phyloP scores from a whole-genome alignment of 2,888 invertebrate species.

The Drosophila subsilvestris region DNA sequence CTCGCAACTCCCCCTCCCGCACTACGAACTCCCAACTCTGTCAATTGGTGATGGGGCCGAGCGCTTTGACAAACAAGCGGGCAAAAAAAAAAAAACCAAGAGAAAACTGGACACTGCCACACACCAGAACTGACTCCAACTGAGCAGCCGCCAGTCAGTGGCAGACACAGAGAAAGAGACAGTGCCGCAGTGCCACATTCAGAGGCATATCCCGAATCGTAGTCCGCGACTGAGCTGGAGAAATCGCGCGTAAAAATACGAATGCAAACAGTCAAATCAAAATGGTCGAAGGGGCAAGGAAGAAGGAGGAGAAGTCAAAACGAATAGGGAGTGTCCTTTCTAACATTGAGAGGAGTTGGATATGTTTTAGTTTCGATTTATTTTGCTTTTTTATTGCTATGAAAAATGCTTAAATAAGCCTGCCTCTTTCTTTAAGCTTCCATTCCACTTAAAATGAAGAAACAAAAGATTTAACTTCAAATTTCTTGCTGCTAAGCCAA shows the following conservation, averaged over 20 bases:
- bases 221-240: conserved; percentile 4
- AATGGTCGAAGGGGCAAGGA: not conserved
- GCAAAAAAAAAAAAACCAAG: conserved; percentile 26
- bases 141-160: conserved; percentile 8
- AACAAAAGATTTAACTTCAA: too few species aligned
- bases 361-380: not conserved
- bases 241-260: conserved; percentile 48
- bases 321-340: conserved; percentile 3
- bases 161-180: conserved; percentile 17
- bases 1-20: not conserved
- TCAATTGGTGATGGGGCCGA: conserved; percentile 46
- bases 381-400: conserved; percentile 5
- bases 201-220: conserved; percentile 6
- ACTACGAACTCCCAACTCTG: conserved; percentile 29
- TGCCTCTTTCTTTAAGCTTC: too few species aligned
- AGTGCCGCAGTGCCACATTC: conserved; percentile 9
- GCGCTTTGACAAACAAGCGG: conserved; percentile 49
- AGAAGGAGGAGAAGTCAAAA: not conserved
- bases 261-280: conserved; percentile 38
- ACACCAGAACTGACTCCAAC: conserved; percentile 18
- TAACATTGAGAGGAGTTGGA: not conserved
- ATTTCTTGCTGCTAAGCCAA: not conserved
- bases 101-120: conserved; percentile 27
- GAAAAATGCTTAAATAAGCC: not conserved
- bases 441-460: too few species aligned